Percentiles rank a stretch among this genome's conserved stretches.
Conservation (phyloP, 1,140 invertebrate species). For the Leptopilina boulardi region DNA sequence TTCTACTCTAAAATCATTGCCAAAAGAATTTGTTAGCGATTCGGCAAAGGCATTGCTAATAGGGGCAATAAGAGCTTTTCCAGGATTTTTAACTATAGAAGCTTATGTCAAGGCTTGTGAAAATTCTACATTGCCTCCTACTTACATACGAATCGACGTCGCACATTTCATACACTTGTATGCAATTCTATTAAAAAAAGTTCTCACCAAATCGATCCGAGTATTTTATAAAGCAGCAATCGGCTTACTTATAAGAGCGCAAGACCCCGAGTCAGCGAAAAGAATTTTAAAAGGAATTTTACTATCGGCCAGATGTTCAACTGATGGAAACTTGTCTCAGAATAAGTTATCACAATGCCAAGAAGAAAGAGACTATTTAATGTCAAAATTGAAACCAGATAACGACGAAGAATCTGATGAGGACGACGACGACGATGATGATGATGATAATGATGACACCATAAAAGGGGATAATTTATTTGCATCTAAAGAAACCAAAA, state of each 20-base stretch:
- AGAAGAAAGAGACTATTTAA: neutral
- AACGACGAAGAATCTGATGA: neutral
- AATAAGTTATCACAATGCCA: neutral
- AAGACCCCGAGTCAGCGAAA: neutral
- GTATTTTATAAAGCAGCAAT: constrained; percentile 36
- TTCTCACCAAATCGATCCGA: neutral
- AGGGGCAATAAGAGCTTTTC: constrained; percentile 31
- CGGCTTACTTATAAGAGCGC: constrained; percentile 10
- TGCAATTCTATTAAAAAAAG: neutral
- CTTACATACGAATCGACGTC: neutral
- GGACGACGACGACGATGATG: neutral
- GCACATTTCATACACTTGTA: neutral
- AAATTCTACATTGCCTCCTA: neutral
- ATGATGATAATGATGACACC: no score
- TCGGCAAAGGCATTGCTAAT: constrained; percentile 34
- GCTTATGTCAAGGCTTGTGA: constrained; percentile 1
- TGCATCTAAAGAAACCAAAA: neutral
- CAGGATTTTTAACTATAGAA: constrained; percentile 11
- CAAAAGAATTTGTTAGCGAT: constrained; percentile 39
- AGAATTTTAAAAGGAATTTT: neutral
- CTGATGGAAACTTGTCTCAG: neutral
- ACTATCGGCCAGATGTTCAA: neutral
- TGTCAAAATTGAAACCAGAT: neutral
- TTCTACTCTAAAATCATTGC: neutral
- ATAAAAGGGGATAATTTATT: neutral